Percentiles rank a stretch among this genome's conserved stretches.
Evolutionary conservation across 92 coral and sea anemone genomes (phyloP).

Genomic region (Epizoanthus fatuus): DNA sequence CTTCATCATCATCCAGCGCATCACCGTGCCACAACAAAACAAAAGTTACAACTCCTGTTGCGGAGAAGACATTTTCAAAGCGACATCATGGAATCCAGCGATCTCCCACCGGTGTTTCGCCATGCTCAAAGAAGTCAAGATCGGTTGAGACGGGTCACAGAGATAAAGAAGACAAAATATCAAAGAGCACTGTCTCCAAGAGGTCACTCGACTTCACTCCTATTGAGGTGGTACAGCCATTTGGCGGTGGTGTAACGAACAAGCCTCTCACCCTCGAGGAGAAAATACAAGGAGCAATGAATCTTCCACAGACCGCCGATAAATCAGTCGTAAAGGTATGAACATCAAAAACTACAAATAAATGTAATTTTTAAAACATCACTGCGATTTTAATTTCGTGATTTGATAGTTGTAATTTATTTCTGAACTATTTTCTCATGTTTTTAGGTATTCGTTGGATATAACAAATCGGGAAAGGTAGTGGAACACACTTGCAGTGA

Average conservation of each 20-base stretch:
- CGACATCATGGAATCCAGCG: background rate
- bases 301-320: background rate
- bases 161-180: background rate
- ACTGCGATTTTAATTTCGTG: too few relatives aligned
- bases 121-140: slow-evolving; percentile 3
- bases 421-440: background rate
- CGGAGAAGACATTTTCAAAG: too few relatives aligned
- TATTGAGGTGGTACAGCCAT: too few relatives aligned
- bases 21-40: too few relatives aligned
- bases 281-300: slow-evolving; percentile 15
- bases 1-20: too few relatives aligned
- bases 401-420: too few relatives aligned
- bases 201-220: too few relatives aligned
- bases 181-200: background rate
- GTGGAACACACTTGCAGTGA: slow-evolving; percentile 38
- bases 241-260: background rate
- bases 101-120: slow-evolving; percentile 28
- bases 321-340: too few relatives aligned
- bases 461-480: slow-evolving; percentile 39
- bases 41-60: too few relatives aligned
- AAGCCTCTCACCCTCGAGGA: slow-evolving; percentile 18
- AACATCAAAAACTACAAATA: too few relatives aligned
- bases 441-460: slow-evolving; percentile 33
- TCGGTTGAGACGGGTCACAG: background rate
- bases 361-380: too few relatives aligned